Conservation (phyloP, 2,113 vertebrate genomes). For the Sinocyclocheilus maitianheensis region DNA sequence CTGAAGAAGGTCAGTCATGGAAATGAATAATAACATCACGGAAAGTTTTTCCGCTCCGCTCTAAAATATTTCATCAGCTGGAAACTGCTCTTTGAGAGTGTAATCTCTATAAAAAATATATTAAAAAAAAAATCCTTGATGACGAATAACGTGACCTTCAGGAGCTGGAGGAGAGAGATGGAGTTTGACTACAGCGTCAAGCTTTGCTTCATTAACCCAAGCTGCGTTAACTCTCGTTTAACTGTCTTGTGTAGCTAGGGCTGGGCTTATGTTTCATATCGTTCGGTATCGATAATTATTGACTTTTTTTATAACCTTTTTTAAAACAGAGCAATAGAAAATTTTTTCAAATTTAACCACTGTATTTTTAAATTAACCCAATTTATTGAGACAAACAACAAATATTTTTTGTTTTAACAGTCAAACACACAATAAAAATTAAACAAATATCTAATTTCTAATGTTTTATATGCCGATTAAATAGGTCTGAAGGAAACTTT, state of each 20-base stretch:
- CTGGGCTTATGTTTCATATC: too few species aligned
- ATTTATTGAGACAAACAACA: too few species aligned
- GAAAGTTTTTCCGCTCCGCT: background rate
- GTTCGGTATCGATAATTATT: too few species aligned
- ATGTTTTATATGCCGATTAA: too few species aligned
- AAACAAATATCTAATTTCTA: too few species aligned
- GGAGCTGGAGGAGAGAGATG: background rate
- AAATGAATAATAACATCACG: background rate
- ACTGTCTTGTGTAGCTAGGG: background rate
- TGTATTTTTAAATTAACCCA: too few species aligned
- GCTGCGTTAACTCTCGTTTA: background rate
- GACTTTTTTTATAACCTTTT: too few species aligned
- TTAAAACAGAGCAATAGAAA: too few species aligned
- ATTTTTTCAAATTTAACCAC: too few species aligned
- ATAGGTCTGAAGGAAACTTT: too few species aligned
- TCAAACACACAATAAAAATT: too few species aligned
- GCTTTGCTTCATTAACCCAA: background rate
- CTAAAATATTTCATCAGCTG: background rate
- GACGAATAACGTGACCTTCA: background rate
- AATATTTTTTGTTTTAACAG: too few species aligned
- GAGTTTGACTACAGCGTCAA: background rate
- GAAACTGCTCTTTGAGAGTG: background rate
- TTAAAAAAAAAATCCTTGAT: background rate
- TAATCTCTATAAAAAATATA: background rate
- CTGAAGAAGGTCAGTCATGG: background rate